Percentiles rank a stretch among this genome's conserved stretches.
Conservation (phyloP, 1,140 invertebrate species). For the Antheraea mylitta region DNA sequence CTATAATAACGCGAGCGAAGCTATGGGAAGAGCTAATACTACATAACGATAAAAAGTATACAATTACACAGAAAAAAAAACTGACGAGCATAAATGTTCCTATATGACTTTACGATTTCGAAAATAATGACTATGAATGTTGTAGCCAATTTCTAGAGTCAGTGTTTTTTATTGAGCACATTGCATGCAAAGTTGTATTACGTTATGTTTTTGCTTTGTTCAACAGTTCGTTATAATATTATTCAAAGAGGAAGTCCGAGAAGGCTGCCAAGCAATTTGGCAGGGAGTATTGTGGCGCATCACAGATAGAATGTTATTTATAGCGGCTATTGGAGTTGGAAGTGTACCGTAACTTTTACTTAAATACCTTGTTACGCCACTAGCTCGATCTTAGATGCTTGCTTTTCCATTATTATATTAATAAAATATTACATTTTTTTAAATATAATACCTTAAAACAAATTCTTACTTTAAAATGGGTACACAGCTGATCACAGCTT, state of each 20-base stretch:
- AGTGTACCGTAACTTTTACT: slow-evolving; percentile 56
- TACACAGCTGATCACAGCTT: no score
- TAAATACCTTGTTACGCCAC: slow-evolving; percentile 56
- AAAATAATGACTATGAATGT: background rate
- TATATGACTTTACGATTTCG: background rate
- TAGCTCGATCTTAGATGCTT: slow-evolving; percentile 14
- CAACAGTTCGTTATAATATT: slow-evolving; percentile 52
- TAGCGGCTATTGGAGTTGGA: slow-evolving; percentile 44
- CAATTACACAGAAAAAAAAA: background rate
- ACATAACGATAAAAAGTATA: background rate
- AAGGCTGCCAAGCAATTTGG: slow-evolving; percentile 71
- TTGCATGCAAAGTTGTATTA: background rate
- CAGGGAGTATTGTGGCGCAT: slow-evolving; percentile 42
- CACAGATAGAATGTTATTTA: slow-evolving; percentile 65
- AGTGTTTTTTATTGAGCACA: background rate
- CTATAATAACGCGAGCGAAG: no score
- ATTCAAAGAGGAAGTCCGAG: slow-evolving; percentile 63
- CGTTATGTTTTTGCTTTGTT: slow-evolving; percentile 37
- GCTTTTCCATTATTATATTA: background rate
- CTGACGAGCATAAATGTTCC: background rate
- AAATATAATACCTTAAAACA: background rate
- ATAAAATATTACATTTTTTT: background rate
- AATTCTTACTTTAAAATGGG: no score
- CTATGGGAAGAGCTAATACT: no score
- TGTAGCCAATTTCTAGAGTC: background rate